These are phyloP conservation scores for Proterorhinus semilunaris DNA, from an alignment of 2,113 vertebrate genomes.

Conservation along the genomic window DNA sequence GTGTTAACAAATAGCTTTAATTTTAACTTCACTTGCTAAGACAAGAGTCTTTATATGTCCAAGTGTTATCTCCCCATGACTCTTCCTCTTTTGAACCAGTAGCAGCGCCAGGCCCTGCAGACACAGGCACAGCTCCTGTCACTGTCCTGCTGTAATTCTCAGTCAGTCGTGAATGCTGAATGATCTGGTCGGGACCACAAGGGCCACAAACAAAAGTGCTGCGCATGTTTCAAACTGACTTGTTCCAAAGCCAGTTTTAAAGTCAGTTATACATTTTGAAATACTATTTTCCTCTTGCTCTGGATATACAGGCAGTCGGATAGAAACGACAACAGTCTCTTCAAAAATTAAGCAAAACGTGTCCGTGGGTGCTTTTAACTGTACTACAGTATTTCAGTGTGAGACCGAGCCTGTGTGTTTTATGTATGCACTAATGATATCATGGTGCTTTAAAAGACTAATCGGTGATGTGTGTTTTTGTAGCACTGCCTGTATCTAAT, in stretches of 20 bases:
- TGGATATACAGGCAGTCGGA: neutral
- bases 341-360: constrained; percentile 21
- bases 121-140: no score
- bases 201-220: no score
- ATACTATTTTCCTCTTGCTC: constrained; percentile 18
- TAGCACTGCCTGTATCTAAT: constrained; percentile 23
- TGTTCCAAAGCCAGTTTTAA: constrained; percentile 40
- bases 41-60: constrained; percentile 32
- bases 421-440: constrained; percentile 63
- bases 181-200: no score
- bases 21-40: constrained; percentile 41
- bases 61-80: constrained; percentile 31
- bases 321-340: neutral
- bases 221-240: neutral
- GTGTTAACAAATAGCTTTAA: constrained; percentile 63
- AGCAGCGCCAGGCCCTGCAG: no score
- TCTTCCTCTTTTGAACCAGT: constrained; percentile 21
- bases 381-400: constrained; percentile 35
- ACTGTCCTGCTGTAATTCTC: no score
- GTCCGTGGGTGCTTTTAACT: constrained; percentile 59
- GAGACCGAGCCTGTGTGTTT: constrained; percentile 27
- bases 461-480: constrained; percentile 69
- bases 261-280: neutral
- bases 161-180: no score
- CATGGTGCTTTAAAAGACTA: constrained; percentile 75